Percentiles rank a stretch among this genome's conserved stretches.
phyloP scores from a whole-genome alignment of 2,113 vertebrate genomes.

The Epinephelus lanceolatus region DNA sequence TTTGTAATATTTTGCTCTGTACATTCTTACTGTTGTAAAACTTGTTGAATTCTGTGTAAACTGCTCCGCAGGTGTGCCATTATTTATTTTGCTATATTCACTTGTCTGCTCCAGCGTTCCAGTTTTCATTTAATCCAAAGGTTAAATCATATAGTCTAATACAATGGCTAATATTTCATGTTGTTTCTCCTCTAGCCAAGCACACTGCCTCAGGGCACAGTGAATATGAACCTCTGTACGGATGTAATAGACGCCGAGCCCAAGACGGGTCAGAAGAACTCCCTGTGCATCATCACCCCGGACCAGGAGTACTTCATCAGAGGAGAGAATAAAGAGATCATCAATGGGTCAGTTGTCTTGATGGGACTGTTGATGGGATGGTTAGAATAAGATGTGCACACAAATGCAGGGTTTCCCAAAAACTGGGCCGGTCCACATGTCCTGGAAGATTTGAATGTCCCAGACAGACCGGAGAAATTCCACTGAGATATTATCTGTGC shows the following conservation, averaged over 20 bases:
- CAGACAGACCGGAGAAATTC: too few relatives aligned
- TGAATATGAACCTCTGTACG: constrained; percentile 88
- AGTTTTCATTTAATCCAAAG: not conserved
- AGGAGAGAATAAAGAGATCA: constrained; percentile 88
- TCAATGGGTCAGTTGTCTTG: constrained; percentile 82
- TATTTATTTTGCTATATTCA: not conserved
- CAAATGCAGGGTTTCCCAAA: too few relatives aligned
- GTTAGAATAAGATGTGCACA: not conserved
- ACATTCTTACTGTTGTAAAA: not conserved
- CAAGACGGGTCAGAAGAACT: constrained; percentile 88
- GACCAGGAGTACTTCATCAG: constrained; percentile 89
- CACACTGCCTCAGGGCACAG: constrained; percentile 87
- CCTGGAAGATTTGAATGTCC: too few relatives aligned
- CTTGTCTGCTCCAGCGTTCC: not conserved
- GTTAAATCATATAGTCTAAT: not conserved
- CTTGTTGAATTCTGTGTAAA: not conserved
- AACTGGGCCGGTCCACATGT: too few relatives aligned
- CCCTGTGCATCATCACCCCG: constrained; percentile 86
- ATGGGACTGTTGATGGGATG: not conserved
- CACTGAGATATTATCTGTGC: too few relatives aligned
- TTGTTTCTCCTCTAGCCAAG: constrained; percentile 80
- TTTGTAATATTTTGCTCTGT: not conserved
- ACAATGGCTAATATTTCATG: not conserved
- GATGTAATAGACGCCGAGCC: constrained; percentile 87
- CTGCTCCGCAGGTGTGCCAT: not conserved